Evolutionary conservation across 1,140 invertebrate genomes (phyloP).

Genomic region (Drosophila sulfurigaster): DNA sequence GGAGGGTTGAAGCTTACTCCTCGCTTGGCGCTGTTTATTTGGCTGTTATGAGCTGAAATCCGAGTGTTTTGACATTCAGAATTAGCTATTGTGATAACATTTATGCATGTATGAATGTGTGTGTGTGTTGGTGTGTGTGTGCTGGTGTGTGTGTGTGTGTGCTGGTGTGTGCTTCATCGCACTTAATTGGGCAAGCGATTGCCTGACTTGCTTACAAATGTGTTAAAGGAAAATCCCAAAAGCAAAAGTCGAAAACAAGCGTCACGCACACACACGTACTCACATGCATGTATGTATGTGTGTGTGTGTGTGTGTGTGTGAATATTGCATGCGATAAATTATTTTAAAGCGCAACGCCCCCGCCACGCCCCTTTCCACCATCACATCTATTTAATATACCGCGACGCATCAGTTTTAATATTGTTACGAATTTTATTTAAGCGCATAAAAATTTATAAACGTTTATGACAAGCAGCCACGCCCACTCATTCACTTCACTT

Average conservation of each 20-base stretch:
- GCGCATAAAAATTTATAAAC: conserved; percentile 76
- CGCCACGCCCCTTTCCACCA: neutral
- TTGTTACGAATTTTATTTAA: conserved; percentile 77
- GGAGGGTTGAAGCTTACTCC: neutral
- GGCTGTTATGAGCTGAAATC: conserved; percentile 61
- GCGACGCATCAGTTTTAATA: conserved; percentile 79
- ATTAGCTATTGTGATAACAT: conserved; percentile 81
- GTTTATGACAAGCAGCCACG: conserved; percentile 67
- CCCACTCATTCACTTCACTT: neutral
- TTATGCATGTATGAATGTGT: conserved; percentile 39
- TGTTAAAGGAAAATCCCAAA: conserved; percentile 41
- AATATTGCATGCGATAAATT: conserved; percentile 80
- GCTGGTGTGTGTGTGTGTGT: conserved; percentile 4
- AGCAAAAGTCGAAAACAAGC: conserved; percentile 28
- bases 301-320: conserved; percentile 40
- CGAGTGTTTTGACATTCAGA: conserved; percentile 77
- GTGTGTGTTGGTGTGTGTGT: conserved; percentile 10
- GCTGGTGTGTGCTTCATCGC: conserved; percentile 31
- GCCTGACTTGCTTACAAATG: conserved; percentile 82
- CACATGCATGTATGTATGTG: conserved; percentile 16
- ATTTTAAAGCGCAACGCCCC: conserved; percentile 73
- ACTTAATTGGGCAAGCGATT: conserved; percentile 61
- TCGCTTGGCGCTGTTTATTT: conserved; percentile 55
- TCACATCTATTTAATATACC: conserved; percentile 73
- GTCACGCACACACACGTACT: conserved; percentile 58